Evolutionary conservation across 1,140 invertebrate genomes (phyloP).

Genomic region (Aphaenogaster ashmeadi): DNA sequence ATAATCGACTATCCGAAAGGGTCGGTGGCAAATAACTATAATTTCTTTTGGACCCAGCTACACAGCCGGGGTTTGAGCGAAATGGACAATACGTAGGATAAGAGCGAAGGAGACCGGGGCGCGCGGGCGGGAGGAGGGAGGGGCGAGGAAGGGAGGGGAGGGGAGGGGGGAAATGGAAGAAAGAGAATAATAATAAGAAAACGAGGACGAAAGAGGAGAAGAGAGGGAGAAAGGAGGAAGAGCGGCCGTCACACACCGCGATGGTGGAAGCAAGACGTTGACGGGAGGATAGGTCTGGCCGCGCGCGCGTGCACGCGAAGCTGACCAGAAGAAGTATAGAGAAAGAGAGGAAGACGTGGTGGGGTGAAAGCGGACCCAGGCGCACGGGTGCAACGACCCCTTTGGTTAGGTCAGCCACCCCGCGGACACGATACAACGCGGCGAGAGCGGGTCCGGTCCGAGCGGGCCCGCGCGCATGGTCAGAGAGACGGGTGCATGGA

Average conservation of each 20-base stretch:
- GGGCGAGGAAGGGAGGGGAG: background rate
- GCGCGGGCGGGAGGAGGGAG: background rate
- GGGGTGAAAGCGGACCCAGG: slow-evolving; percentile 83
- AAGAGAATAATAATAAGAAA: slow-evolving; percentile 59
- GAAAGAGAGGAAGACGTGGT: slow-evolving; percentile 71
- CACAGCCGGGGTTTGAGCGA: slow-evolving; percentile 82
- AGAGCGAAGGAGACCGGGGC: slow-evolving; percentile 50
- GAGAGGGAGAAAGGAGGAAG: slow-evolving; percentile 57
- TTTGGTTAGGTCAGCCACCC: slow-evolving; percentile 86
- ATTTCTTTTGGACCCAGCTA: slow-evolving; percentile 83
- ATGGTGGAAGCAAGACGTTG: slow-evolving; percentile 45
- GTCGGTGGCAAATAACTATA: slow-evolving; percentile 86
- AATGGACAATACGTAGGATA: slow-evolving; percentile 70
- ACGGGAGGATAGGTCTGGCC: slow-evolving; percentile 73
- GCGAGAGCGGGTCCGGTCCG: slow-evolving; percentile 62
- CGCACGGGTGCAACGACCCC: slow-evolving; percentile 85
- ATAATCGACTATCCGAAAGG: slow-evolving; percentile 85
- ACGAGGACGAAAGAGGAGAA: slow-evolving; percentile 51
- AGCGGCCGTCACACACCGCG: slow-evolving; percentile 46
- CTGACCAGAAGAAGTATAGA: slow-evolving; percentile 80
- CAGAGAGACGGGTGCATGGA: slow-evolving; percentile 35
- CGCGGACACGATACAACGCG: slow-evolving; percentile 74
- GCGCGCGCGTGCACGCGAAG: slow-evolving; percentile 67
- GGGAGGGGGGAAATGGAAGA: slow-evolving; percentile 7
- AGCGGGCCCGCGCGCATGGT: slow-evolving; percentile 63